Evolutionary conservation across 2,888 invertebrate genomes (phyloP).

Genomic region (Microplitis deprimator): DNA sequence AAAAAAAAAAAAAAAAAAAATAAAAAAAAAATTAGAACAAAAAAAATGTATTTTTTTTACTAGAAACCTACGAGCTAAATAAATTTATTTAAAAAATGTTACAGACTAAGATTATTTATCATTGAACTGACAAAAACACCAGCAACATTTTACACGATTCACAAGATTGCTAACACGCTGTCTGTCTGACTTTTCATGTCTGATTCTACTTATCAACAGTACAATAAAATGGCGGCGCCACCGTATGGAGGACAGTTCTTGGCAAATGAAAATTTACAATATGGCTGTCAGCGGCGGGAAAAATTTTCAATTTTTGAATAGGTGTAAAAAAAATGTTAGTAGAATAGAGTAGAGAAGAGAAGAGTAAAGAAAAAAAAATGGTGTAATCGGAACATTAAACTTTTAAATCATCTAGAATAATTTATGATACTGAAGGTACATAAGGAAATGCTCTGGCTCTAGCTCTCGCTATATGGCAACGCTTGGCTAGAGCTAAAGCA

Average conservation of each 20-base stretch:
- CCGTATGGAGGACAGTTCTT: background rate
- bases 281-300: background rate
- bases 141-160: constrained; percentile 26
- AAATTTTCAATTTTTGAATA: background rate
- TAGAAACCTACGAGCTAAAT: background rate
- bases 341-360: too few species aligned
- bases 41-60: background rate
- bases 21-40: background rate
- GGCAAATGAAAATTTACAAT: background rate
- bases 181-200: constrained; percentile 23
- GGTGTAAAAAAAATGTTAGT: too few species aligned
- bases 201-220: constrained; percentile 17
- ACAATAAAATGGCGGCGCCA: constrained; percentile 9
- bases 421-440: too few species aligned
- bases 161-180: constrained; percentile 32
- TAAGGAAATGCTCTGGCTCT: too few species aligned
- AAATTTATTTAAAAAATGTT: background rate
- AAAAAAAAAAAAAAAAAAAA: too few species aligned
- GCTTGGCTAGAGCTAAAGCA: too few species aligned
- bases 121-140: background rate
- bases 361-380: too few species aligned
- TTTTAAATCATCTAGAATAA: too few species aligned
- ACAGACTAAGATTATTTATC: background rate
- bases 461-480: too few species aligned
- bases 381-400: too few species aligned